Evolutionary conservation across 2,113 vertebrate species (phyloP), one percentile per base, ranked within the genome.

Genomic region (Salvelinus alpinus): DNA sequence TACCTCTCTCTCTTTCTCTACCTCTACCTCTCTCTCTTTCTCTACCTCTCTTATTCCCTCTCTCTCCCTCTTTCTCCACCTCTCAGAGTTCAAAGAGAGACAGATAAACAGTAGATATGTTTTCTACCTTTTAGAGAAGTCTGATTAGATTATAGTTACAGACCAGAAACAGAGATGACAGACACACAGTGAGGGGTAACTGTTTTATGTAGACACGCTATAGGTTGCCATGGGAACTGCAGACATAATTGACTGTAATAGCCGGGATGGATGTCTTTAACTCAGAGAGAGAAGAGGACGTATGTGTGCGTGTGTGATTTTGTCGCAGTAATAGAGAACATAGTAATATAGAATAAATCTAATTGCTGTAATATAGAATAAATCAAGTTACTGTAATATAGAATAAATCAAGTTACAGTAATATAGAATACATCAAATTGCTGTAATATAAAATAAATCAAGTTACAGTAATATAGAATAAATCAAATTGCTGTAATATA

Each of bases 71-170:
- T 57, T 16, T 57, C 51, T 57, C 16, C 2, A 3, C 2, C 7
- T 60, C 20, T 57, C 13, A 14, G 48, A 44, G 70, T 1, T 16
- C 16, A 64, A 31, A 70, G 78, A 54, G 67, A 72, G 27, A 70
- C 34, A 75, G 74, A 75, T 70, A 77, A 73, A 76, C 1, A 71
- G 71, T 54, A 59, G 71, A 78, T 72, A 75, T 74, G 3, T 81
- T 78, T 76, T 44, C 73, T 71, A 69, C 57, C 74, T 80, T 75
- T 77, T 34, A 70, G 71, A 77, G 82, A 76, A 71, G 20, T 60
- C 5, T 1, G 78, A 91, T 90, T 78, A 27, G 75, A 92, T 90
- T 90, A 91, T 44, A 80, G 75, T 66, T 71, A 67, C 72, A 47
- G 73, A 70, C 77, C 75, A 86, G 77, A 85, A 83, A 76, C 66